Percentiles rank a stretch among this genome's conserved stretches.
Evolutionary conservation across 2,113 vertebrate species (phyloP).

Genomic region (Thunnus maccoyii): DNA sequence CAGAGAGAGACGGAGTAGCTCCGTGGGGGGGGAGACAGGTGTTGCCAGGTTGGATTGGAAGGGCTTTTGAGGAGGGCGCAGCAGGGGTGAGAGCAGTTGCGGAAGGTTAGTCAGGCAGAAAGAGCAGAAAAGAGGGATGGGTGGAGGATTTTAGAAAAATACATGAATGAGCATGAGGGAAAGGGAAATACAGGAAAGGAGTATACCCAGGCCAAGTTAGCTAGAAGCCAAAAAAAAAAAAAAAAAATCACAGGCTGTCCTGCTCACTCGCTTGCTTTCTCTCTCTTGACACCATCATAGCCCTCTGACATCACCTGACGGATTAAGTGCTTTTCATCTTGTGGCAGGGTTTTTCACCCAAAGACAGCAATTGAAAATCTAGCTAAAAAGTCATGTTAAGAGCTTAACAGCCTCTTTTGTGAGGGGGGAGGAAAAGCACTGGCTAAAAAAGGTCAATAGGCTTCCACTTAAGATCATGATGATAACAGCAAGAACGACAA

Average conservation of each 20-base stretch:
- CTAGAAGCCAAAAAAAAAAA: neutral
- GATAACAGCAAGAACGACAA: slow-evolving; percentile 51
- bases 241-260: slow-evolving; percentile 49
- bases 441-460: slow-evolving; percentile 73
- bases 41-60: slow-evolving; percentile 34
- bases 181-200: neutral
- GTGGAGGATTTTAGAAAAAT: slow-evolving; percentile 23
- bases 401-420: slow-evolving; percentile 72
- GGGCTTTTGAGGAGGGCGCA: slow-evolving; percentile 29
- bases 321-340: slow-evolving; percentile 83
- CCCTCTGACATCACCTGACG: slow-evolving; percentile 79
- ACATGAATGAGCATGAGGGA: neutral
- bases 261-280: slow-evolving; percentile 34
- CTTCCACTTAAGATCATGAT: slow-evolving; percentile 67
- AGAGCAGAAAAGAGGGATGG: neutral
- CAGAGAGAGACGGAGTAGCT: slow-evolving; percentile 22
- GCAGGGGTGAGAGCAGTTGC: slow-evolving; percentile 35
- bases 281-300: slow-evolving; percentile 61
- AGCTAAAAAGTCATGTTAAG: slow-evolving; percentile 74
- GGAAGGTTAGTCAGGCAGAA: slow-evolving; percentile 22
- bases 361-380: slow-evolving; percentile 66
- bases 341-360: slow-evolving; percentile 58
- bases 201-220: slow-evolving; percentile 18
- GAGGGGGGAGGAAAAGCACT: slow-evolving; percentile 58
- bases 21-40: slow-evolving; percentile 33